These are phyloP conservation scores for Rynchops niger DNA, from an alignment of 2,113 vertebrate genomes.

Conservation along the genomic window DNA sequence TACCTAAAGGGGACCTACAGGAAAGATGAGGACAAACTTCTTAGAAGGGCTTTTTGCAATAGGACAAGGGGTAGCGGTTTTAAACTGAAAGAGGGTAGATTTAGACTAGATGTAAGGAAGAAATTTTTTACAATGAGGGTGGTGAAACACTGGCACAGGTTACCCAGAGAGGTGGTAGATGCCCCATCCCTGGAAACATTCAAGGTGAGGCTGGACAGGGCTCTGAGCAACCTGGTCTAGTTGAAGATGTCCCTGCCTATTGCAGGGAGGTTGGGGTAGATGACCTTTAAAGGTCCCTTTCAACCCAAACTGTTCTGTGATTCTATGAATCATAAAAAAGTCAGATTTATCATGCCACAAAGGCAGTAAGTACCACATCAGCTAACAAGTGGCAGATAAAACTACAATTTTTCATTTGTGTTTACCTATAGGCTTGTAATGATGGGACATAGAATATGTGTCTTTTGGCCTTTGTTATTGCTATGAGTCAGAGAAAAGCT, in stretches of 20 bases:
- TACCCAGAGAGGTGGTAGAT: neutral
- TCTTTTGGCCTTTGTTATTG: neutral
- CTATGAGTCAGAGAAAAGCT: neutral
- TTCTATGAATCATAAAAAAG: neutral
- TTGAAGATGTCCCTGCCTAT: neutral
- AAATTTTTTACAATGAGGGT: neutral
- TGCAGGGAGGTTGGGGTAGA: neutral
- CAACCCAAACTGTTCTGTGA: neutral
- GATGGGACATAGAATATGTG: neutral
- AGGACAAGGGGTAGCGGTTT: neutral
- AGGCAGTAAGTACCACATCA: neutral
- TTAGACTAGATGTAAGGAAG: neutral
- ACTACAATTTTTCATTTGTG: neutral
- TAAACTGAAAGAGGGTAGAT: neutral
- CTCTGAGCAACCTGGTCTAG: neutral
- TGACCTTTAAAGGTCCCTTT: neutral
- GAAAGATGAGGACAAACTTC: neutral
- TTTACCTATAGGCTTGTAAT: constrained; percentile 19
- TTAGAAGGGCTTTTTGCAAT: neutral
- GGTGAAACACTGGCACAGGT: neutral
- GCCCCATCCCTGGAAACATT: neutral
- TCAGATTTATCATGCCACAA: neutral
- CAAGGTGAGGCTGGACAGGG: neutral
- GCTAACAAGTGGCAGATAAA: neutral
- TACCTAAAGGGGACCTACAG: neutral